phyloP scores from a whole-genome alignment of 2,113 vertebrate species.

The Perca flavescens region DNA sequence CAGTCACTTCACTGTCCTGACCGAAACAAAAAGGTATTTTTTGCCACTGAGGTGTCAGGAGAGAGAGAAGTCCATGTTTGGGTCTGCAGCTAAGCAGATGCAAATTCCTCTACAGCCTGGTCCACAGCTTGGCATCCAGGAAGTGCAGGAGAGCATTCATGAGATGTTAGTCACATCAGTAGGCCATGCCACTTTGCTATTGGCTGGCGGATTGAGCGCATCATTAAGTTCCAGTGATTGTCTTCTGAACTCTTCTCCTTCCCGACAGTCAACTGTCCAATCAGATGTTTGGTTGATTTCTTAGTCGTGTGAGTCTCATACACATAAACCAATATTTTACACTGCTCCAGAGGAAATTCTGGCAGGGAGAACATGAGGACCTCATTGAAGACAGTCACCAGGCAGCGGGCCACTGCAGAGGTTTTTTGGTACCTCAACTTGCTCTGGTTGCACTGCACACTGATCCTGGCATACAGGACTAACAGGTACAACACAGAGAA shows the following conservation, averaged over 20 bases:
- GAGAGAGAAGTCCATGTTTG: background rate
- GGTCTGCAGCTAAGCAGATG: background rate
- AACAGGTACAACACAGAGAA: conserved; percentile 25
- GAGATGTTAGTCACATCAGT: conserved; percentile 47
- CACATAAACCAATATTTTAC: conserved; percentile 79
- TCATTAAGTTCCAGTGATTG: conserved; percentile 84
- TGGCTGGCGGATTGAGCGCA: conserved; percentile 83
- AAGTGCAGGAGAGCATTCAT: background rate
- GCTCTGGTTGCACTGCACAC: conserved; percentile 80
- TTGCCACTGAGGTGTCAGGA: background rate
- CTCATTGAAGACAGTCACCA: conserved; percentile 84
- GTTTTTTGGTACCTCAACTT: conserved; percentile 85
- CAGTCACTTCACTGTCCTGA: background rate
- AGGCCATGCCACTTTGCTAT: conserved; percentile 86
- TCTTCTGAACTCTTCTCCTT: conserved; percentile 72
- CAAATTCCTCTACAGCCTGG: background rate
- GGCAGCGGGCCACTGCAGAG: conserved; percentile 50
- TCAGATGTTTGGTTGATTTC: conserved; percentile 73
- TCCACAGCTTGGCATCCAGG: background rate
- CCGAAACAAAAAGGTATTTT: background rate
- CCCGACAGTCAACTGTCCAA: conserved; percentile 79
- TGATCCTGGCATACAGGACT: conserved; percentile 81
- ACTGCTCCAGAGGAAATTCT: conserved; percentile 73
- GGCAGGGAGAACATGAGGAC: conserved; percentile 83
- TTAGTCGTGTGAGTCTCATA: conserved; percentile 66